Conservation (phyloP, 1,140 invertebrate genomes). For the Leptopilina boulardi region DNA sequence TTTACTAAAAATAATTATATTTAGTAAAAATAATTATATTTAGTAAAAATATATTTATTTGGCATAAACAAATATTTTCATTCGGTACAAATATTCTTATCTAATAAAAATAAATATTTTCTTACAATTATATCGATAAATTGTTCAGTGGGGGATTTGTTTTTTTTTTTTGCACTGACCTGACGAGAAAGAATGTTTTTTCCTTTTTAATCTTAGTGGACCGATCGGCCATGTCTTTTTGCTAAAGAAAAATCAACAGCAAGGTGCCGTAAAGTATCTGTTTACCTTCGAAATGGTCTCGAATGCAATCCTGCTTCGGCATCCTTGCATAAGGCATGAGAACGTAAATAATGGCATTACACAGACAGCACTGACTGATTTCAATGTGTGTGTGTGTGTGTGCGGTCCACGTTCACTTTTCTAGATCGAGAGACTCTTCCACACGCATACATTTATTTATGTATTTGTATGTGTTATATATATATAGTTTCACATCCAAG, state of each 20-base stretch:
- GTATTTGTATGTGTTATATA: neutral
- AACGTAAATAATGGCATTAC: conserved; percentile 42
- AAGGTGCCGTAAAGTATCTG: conserved; percentile 35
- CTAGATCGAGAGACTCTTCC: neutral
- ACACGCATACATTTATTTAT: neutral
- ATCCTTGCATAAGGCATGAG: conserved; percentile 50
- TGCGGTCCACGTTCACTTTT: conserved; percentile 16
- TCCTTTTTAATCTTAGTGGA: conserved; percentile 1
- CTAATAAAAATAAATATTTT: no score
- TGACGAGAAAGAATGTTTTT: neutral
- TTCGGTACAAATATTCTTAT: no score
- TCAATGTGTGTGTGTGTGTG: no score
- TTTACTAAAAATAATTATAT: no score
- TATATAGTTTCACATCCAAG: neutral
- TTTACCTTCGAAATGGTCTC: conserved; percentile 36
- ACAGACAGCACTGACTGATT: conserved; percentile 15
- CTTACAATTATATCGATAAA: no score
- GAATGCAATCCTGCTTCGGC: conserved; percentile 28
- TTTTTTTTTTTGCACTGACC: neutral
- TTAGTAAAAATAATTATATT: no score
- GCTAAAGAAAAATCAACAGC: conserved; percentile 37
- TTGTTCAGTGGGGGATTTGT: neutral
- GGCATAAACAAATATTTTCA: no score
- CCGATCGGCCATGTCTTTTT: conserved; percentile 5
- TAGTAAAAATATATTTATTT: no score